These are phyloP conservation scores for Ectemnius lituratus DNA, from an alignment of 2,888 invertebrate species.

Conservation along the genomic window DNA sequence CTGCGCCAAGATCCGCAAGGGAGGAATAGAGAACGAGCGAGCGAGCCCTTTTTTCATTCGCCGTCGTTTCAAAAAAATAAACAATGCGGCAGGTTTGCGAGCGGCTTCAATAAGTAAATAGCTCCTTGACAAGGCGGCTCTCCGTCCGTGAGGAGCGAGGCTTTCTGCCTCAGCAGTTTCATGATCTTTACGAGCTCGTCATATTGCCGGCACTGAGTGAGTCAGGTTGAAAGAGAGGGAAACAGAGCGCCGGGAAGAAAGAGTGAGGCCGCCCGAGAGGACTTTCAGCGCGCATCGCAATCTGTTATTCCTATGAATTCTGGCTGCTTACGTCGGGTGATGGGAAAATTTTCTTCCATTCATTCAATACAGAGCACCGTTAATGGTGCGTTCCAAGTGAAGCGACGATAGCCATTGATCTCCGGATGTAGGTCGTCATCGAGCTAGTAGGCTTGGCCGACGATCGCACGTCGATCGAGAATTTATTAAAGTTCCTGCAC, in stretches of 20 bases:
- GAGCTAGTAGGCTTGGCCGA: background rate
- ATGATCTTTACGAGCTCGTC: conserved; percentile 34
- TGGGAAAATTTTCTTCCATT: conserved; percentile 1
- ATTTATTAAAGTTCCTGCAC: background rate
- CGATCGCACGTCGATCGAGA: conserved; percentile 2
- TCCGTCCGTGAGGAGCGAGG: background rate
- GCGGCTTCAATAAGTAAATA: conserved; percentile 48
- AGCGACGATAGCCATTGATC: too few relatives aligned
- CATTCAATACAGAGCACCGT: background rate
- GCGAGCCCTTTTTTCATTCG: conserved; percentile 34
- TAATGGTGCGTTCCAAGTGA: too few relatives aligned
- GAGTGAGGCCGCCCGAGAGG: conserved; percentile 7
- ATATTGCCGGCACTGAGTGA: conserved; percentile 1
- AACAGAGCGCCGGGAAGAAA: too few relatives aligned
- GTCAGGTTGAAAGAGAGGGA: too few relatives aligned
- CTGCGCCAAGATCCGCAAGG: background rate
- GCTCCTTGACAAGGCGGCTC: conserved; percentile 33
- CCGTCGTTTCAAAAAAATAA: conserved; percentile 29
- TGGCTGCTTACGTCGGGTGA: background rate
- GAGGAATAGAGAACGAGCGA: background rate
- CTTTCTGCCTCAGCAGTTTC: conserved; percentile 33
- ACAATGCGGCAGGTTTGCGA: conserved; percentile 45
- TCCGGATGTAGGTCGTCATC: background rate
- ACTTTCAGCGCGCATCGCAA: conserved; percentile 20
- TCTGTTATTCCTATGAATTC: conserved; percentile 17